phyloP scores from a whole-genome alignment of 2,888 invertebrate genomes.

The Antheraea assamensis region DNA sequence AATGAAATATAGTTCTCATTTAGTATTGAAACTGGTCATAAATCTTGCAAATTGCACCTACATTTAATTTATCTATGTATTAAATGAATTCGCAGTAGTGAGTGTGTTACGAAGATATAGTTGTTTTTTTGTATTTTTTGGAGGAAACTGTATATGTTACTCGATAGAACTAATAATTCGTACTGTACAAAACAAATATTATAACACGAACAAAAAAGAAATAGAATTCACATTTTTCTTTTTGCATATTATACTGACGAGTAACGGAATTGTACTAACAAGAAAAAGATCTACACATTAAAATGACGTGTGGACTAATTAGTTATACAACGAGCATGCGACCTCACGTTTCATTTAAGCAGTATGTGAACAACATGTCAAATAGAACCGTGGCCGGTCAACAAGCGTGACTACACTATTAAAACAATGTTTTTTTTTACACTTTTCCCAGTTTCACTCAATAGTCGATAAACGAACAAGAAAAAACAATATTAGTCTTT shows the following conservation, averaged over 20 bases:
- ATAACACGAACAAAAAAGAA: neutral
- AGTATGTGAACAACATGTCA: constrained; percentile 54
- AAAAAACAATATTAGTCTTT: constrained; percentile 21
- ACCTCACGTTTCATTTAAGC: constrained; percentile 47
- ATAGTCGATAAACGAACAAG: constrained; percentile 23
- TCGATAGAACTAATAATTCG: no score
- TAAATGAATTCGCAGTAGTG: neutral
- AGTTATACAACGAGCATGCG: constrained; percentile 47
- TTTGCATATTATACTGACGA: constrained; percentile 7
- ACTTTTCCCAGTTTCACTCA: constrained; percentile 42
- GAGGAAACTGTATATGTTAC: neutral
- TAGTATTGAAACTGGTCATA: neutral
- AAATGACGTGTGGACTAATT: constrained; percentile 42
- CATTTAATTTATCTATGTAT: neutral
- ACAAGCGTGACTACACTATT: constrained; percentile 65
- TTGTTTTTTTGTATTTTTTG: neutral
- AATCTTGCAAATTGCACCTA: neutral
- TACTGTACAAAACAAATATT: neutral
- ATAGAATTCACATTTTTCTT: neutral
- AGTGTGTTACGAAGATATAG: neutral
- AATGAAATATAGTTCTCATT: neutral
- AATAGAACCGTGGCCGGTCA: constrained; percentile 43
- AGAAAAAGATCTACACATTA: constrained; percentile 18
- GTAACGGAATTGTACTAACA: constrained; percentile 18
- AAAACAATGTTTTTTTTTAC: constrained; percentile 47